A percentile compares a stretch with the other conserved stretches of the same genome.
phyloP scores from a whole-genome alignment of 2,113 vertebrate species.

The Salvelinus sp. region DNA sequence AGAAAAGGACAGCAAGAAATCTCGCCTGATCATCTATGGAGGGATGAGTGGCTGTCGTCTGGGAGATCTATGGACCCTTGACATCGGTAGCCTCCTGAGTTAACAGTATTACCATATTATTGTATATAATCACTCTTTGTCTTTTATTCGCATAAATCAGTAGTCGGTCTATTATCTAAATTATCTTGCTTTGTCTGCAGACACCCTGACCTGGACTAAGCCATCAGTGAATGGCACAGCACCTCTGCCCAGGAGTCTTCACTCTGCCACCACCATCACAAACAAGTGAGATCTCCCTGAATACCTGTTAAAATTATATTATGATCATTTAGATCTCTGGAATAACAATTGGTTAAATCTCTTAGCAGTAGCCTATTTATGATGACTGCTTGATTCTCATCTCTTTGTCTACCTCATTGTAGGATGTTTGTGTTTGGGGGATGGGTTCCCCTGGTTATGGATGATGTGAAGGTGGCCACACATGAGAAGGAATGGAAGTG shows the following conservation, averaged over 20 bases:
- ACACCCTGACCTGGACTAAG: conserved; percentile 89
- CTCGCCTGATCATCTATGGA: conserved; percentile 88
- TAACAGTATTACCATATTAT: neutral
- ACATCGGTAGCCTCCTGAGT: conserved; percentile 76
- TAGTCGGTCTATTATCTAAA: neutral
- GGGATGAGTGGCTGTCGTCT: conserved; percentile 92
- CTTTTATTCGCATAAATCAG: neutral
- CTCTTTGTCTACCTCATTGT: conserved; percentile 19
- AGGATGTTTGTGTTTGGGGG: conserved; percentile 95
- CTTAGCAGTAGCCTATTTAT: neutral
- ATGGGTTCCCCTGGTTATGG: conserved; percentile 93
- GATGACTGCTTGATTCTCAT: neutral
- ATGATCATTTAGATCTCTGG: neutral
- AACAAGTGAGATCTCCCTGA: conserved; percentile 79
- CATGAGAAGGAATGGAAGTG: conserved; percentile 97
- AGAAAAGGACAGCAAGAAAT: conserved; percentile 83
- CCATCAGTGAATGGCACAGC: conserved; percentile 84
- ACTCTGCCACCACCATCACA: conserved; percentile 89
- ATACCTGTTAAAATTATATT: neutral
- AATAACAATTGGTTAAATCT: neutral
- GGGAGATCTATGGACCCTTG: conserved; percentile 90
- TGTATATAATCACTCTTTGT: neutral
- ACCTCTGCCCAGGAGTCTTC: conserved; percentile 87
- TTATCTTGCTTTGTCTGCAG: conserved; percentile 52
- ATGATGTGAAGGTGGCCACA: conserved; percentile 93